Conservation (phyloP, 2,797 vertebrate genomes). For the Crypturellus tataupa region DNA sequence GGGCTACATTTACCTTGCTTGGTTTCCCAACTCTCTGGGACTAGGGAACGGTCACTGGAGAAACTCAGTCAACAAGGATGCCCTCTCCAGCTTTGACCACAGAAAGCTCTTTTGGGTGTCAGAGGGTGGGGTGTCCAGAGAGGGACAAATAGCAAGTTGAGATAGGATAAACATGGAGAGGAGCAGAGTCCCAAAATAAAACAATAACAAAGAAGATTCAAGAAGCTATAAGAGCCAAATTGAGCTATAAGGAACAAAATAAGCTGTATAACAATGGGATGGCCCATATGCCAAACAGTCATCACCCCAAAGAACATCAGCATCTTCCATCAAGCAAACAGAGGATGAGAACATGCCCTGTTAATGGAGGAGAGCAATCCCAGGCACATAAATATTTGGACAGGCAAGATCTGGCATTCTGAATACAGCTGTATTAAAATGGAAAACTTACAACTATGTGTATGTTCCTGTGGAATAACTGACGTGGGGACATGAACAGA, state of each 20-base stretch:
- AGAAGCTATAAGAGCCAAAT: background rate
- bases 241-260: rapidly evolving
- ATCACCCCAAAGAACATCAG: background rate
- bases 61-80: background rate
- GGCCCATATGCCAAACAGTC: background rate
- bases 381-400: conserved; percentile 25
- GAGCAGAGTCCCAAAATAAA: background rate
- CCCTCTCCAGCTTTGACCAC: background rate
- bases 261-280: background rate
- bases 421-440: background rate
- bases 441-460: background rate
- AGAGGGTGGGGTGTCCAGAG: background rate
- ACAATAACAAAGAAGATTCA: background rate
- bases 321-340: background rate
- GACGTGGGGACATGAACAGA: background rate
- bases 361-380: background rate
- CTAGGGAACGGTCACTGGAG: rapidly evolving
- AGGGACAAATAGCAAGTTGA: background rate
- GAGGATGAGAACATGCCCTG: background rate
- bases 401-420: background rate
- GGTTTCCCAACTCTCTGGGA: background rate
- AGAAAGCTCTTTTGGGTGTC: background rate
- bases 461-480: background rate
- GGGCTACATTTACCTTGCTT: background rate
- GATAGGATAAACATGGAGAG: rapidly evolving